Evolutionary conservation across 92 coral and sea anemone species (phyloP).

Genomic region (Nematostella vectensis): DNA sequence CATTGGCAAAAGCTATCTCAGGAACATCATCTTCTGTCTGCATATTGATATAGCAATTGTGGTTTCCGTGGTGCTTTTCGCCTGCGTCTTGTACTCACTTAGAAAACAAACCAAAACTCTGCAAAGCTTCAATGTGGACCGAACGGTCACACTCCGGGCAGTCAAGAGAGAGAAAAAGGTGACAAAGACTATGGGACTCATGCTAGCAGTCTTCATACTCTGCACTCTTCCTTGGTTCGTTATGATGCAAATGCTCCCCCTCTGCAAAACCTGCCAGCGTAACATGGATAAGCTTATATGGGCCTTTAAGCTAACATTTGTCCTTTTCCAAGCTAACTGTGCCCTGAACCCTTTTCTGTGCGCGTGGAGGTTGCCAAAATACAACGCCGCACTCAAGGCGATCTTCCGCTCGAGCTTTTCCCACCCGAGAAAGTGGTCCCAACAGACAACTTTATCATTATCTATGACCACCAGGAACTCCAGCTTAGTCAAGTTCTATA

Average conservation of each 20-base stretch:
- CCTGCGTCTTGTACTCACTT: slow-evolving; percentile 30
- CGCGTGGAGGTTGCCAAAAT: slow-evolving; percentile 51
- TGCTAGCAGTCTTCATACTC: slow-evolving; percentile 39
- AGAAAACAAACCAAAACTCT: slow-evolving; percentile 37
- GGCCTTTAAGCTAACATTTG: slow-evolving; percentile 43
- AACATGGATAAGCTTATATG: slow-evolving; percentile 18
- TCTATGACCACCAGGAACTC: not conserved
- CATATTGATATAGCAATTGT: slow-evolving; percentile 49
- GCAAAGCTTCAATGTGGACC: slow-evolving; percentile 16
- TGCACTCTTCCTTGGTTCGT: slow-evolving; percentile 67
- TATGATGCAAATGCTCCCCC: slow-evolving; percentile 55
- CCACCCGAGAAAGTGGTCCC: not conserved
- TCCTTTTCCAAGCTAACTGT: slow-evolving; percentile 60
- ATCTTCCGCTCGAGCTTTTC: not conserved
- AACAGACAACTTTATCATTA: not conserved
- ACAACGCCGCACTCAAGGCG: slow-evolving; percentile 31
- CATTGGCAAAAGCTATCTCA: slow-evolving; percentile 20
- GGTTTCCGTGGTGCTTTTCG: slow-evolving; percentile 27
- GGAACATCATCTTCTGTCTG: slow-evolving; percentile 49
- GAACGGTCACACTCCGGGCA: slow-evolving; percentile 14
- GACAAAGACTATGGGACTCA: slow-evolving; percentile 33
- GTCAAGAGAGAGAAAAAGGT: slow-evolving; percentile 47
- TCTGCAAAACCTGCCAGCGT: slow-evolving; percentile 33
- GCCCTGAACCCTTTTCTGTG: slow-evolving; percentile 64
- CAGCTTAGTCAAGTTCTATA: not conserved